These are phyloP conservation scores for Cyanistes caeruleus DNA, from an alignment of 2,113 vertebrate species.

Conservation along the genomic window DNA sequence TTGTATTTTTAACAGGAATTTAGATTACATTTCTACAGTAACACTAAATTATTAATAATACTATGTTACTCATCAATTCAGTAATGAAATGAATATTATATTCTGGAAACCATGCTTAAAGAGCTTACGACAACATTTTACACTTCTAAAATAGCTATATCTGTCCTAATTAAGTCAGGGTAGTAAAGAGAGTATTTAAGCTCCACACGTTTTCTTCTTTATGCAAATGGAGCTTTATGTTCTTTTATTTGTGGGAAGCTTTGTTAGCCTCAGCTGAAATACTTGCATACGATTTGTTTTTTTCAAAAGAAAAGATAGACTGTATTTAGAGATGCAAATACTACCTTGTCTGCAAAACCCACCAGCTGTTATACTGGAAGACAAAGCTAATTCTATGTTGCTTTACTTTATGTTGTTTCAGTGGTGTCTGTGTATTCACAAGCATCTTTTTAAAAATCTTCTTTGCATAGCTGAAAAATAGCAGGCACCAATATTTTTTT, in stretches of 20 bases:
- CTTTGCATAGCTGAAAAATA: not conserved
- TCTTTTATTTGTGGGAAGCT: slow-evolving; percentile 39
- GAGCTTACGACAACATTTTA: not conserved
- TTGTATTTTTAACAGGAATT: not conserved
- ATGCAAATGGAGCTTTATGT: slow-evolving; percentile 47
- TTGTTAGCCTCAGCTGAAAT: slow-evolving; percentile 48
- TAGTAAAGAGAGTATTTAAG: slow-evolving; percentile 6
- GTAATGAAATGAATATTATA: not conserved
- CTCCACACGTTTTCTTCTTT: not conserved
- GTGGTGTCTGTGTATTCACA: not conserved
- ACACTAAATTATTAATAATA: not conserved
- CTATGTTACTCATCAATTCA: not conserved
- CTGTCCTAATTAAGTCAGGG: slow-evolving; percentile 3
- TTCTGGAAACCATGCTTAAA: not conserved
- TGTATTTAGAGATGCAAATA: slow-evolving; percentile 59
- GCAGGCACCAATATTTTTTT: not conserved
- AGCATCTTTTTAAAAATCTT: not conserved
- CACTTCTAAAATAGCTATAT: not conserved
- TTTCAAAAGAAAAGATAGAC: slow-evolving; percentile 38
- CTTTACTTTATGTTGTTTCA: slow-evolving; percentile 16
- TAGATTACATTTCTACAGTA: not conserved
- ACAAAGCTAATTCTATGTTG: slow-evolving; percentile 30
- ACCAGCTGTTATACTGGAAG: slow-evolving; percentile 5
- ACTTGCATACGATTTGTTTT: slow-evolving; percentile 44
- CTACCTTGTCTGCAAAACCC: slow-evolving; percentile 41